Evolutionary conservation across 2,113 vertebrate species (phyloP), one percentile per base, ranked within the genome.

Genomic region (Todiramphus saurophagus): DNA sequence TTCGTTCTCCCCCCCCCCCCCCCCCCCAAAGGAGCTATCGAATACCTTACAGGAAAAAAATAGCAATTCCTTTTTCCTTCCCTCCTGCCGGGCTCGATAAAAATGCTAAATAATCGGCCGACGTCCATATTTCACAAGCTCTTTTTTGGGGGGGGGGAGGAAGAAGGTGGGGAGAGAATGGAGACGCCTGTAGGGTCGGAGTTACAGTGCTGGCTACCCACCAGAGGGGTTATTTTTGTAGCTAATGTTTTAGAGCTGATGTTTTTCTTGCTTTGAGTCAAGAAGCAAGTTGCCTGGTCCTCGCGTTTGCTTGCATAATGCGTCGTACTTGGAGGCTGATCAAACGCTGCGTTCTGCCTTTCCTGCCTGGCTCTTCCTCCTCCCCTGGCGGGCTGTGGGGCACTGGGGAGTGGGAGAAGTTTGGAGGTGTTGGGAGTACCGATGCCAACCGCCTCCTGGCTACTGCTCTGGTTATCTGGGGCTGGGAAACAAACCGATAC

Each of bases 271-370:
- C 68, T 95, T 93, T 83, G 62, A 37, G 92, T 74, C 43, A 50
- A 94, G 93, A 82, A 84, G 66, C 95, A 69, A 92, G 95, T 95
- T 96, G 89, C 87, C 85, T 43, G 90, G 41, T 91, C 35, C 58
- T 91, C 11, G 89, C 91, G 51, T 93, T 94, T 41, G 93, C 97
- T 97, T 97, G 97, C 96, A 96, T 97, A 97, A 97, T 91, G 93
- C 94, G 89, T 93, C 89, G 94, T 88, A 88, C 90, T 94, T 90
- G 93, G 96, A 96, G 95, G 89, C 94, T 92, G 93, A 91, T 95
- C 92, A 88, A 91, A 88, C 86, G 79, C 79, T 55, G 67, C 43
- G 70, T 53, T 86, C 89, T 94, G 83, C 93, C 84, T 93, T 94
- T 85, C 94, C 94, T 96, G 85, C 88, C 86, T 62, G 76, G 50